Percentiles rank a stretch among this genome's conserved stretches.
phyloP scores from a whole-genome alignment of 1,140 invertebrate species.

The Daktulosphaira vitifoliae region DNA sequence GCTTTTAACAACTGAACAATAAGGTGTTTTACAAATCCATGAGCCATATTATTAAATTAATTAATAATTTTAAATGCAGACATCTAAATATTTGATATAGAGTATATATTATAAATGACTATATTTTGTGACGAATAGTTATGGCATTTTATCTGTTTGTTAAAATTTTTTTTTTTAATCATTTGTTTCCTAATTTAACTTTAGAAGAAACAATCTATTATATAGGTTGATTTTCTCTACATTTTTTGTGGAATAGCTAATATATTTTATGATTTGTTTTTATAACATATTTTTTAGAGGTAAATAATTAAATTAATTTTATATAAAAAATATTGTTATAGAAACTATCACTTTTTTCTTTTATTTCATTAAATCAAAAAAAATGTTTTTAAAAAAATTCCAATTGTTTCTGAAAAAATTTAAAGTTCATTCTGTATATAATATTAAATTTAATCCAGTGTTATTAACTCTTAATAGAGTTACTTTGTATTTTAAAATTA shows the following conservation, averaged over 20 bases:
- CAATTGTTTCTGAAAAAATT: neutral
- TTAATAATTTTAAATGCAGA: constrained; percentile 14
- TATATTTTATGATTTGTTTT: constrained; percentile 6
- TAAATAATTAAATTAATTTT: neutral
- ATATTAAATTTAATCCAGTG: neutral
- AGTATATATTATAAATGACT: constrained; percentile 10
- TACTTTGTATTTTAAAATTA: constrained; percentile 14
- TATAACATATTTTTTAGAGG: neutral
- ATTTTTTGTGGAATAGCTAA: neutral
- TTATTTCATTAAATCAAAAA: too few relatives aligned
- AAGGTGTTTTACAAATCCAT: constrained; percentile 32
- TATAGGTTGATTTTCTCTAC: too few relatives aligned
- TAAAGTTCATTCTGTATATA: constrained; percentile 18
- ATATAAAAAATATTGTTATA: neutral
- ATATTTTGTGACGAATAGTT: constrained; percentile 17
- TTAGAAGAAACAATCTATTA: too few relatives aligned
- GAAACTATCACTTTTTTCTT: neutral
- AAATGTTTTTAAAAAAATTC: neutral
- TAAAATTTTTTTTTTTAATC: constrained; percentile 3
- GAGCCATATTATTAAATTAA: constrained; percentile 25
- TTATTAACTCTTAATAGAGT: neutral
- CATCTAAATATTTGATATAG: neutral
- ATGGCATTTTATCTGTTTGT: constrained; percentile 12
- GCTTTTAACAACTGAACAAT: constrained; percentile 30
- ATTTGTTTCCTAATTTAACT: too few relatives aligned